These are phyloP conservation scores for Mechanitis messenoides DNA, from an alignment of 2,888 invertebrate species.

Conservation along the genomic window DNA sequence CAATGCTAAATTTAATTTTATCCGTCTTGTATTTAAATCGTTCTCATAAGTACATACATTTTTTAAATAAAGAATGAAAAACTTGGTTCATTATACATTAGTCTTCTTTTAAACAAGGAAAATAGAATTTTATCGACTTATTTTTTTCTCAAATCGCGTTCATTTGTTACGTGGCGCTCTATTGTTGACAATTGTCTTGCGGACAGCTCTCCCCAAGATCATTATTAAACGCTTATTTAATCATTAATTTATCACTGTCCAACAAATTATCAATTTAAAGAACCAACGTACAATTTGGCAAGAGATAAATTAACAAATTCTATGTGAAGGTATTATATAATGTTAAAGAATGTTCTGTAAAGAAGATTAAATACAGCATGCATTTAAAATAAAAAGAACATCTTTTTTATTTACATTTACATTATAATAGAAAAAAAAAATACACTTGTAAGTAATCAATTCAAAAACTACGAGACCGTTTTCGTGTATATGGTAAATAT, in stretches of 20 bases:
- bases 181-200: constrained; percentile 31
- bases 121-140: constrained; percentile 16
- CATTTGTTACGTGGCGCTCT: constrained; percentile 53
- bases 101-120: constrained; percentile 10
- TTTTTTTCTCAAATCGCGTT: constrained; percentile 27
- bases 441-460: too few relatives aligned
- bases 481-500: too few relatives aligned
- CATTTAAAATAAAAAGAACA: too few relatives aligned
- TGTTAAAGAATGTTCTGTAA: not conserved
- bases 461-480: too few relatives aligned
- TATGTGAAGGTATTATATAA: constrained; percentile 16
- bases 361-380: too few relatives aligned
- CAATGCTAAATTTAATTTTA: constrained; percentile 10
- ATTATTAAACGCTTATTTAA: constrained; percentile 66
- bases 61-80: not conserved
- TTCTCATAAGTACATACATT: not conserved
- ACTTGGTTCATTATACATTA: too few relatives aligned
- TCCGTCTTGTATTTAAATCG: not conserved
- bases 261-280: constrained; percentile 53
- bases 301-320: constrained; percentile 20
- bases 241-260: constrained; percentile 70
- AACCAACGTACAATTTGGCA: constrained; percentile 24
- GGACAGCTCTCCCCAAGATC: constrained; percentile 54
- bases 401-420: too few relatives aligned
- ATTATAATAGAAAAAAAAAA: too few relatives aligned